Evolutionary conservation across 2,888 invertebrate species (phyloP).

Genomic region (Yponomeuta malinellus): DNA sequence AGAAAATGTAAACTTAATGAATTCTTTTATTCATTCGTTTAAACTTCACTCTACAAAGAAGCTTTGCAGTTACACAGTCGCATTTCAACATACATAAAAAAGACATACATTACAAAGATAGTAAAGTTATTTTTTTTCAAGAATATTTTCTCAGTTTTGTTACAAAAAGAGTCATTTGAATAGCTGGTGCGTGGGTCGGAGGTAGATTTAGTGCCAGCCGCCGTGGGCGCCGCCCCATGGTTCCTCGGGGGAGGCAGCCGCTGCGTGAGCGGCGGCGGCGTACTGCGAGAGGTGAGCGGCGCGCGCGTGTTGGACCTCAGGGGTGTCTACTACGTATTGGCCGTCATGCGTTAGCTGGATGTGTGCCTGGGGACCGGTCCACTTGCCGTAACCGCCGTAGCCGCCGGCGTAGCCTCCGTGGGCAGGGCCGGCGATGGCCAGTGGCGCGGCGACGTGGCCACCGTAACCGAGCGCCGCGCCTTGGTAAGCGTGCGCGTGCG

Average conservation of each 20-base stretch:
- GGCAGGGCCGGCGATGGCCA: conserved; percentile 30
- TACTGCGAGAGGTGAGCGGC: conserved; percentile 62
- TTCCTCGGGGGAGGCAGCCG: conserved; percentile 63
- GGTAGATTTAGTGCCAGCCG: conserved; percentile 63
- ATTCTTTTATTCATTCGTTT: conserved; percentile 63
- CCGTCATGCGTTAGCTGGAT: conserved; percentile 71
- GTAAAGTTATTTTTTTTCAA: conserved; percentile 39
- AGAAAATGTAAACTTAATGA: conserved; percentile 41
- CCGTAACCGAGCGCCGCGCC: conserved; percentile 26
- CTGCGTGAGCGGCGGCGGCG: conserved; percentile 63
- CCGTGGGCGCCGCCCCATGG: conserved; percentile 52
- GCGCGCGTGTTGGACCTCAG: conserved; percentile 68
- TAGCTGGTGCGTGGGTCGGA: conserved; percentile 31
- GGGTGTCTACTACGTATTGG: conserved; percentile 69
- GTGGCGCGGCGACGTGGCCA: conserved; percentile 34
- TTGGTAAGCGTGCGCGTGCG: conserved; percentile 52
- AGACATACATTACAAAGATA: conserved; percentile 30
- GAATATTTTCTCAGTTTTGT: conserved; percentile 1
- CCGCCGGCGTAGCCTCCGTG: conserved; percentile 35
- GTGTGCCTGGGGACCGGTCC: conserved; percentile 66
- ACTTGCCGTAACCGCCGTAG: conserved; percentile 65
- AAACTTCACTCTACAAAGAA: conserved; percentile 64
- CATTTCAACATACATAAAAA: conserved; percentile 62
- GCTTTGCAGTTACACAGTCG: conserved; percentile 60
- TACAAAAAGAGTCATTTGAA: conserved; percentile 11